Base-by-base conservation (phyloP, 2,113 vertebrate genomes). In the Ovibos moschatus region DNA sequence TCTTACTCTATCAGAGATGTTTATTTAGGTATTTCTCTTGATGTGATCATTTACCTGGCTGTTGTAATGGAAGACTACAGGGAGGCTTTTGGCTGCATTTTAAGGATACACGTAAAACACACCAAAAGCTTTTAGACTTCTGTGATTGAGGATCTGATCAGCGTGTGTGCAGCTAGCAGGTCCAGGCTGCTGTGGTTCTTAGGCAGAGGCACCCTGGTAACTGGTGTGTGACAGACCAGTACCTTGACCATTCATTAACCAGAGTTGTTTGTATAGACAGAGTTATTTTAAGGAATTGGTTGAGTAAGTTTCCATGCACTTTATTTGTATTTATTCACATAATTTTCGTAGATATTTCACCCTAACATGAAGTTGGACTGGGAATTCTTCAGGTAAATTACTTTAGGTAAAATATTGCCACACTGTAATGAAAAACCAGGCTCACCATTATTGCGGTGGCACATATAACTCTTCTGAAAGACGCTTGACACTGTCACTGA, bases 341-440 rank as follows among this genome's bases (percentile, higher is more conserved):
- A 88, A 71, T 71, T 92, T 95, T 92, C 51, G 1, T 88, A 86
- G 40, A 11, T 96, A 82, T 64, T 97, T 96, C 40, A 86, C 51
- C 60, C 33, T 60, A 21, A 64, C 43, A 45, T 94, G 58, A n/a
- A 30, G 58, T 87, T 94, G 43, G 28, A 76, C 36, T 96, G 82
- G 58, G 25, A 91, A 57, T 89, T 86, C 67, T 79, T 95, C 50
- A 76, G 71, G 47, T 45, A 89, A 92, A 95, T 95, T 95, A 87
- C 33, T 92, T 81, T 62, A 96, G 55, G 81, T 87, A 51, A 86
- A 87, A 92, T 82, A 94, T 36, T 76, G 58, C 7, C 30, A 86
- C 7, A 76, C 51, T 94, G 19, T 89, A 60, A 55, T 30, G 76
- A 47, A 93, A 90, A 88, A 6, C 3, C n/a, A 58, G 60, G 82